phyloP scores from a whole-genome alignment of 2,797 vertebrate species.

The Gymnothorax reevesii region DNA sequence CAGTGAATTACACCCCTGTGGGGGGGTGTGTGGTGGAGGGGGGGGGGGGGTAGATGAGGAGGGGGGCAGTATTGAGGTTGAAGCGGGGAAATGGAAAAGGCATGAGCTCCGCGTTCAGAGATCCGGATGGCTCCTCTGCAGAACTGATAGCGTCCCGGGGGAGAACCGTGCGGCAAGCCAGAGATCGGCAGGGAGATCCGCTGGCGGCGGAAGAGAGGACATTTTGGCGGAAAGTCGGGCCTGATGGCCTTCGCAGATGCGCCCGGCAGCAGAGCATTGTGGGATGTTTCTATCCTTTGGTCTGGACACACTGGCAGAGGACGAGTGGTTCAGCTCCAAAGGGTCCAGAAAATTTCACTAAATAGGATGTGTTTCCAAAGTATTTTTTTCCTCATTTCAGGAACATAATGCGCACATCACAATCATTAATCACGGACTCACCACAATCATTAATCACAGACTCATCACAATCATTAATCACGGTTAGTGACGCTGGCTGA shows the following conservation, averaged over 20 bases:
- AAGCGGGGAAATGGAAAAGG: neutral
- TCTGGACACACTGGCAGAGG: neutral
- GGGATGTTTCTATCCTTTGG: neutral
- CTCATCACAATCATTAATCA: neutral
- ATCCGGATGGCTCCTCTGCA: neutral
- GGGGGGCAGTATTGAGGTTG: neutral
- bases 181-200: neutral
- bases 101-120: neutral
- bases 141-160: neutral
- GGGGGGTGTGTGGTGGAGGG: too few species aligned
- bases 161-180: neutral
- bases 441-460: too few species aligned
- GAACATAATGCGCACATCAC: neutral
- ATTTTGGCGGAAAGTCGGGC: neutral
- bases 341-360: neutral
- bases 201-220: neutral
- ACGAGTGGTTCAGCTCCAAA: neutral
- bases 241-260: slow-evolving; percentile 7
- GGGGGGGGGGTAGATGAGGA: neutral
- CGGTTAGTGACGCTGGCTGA: neutral
- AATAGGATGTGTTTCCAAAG: neutral
- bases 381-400: neutral
- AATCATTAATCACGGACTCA: neutral
- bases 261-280: neutral
- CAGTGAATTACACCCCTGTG: too few species aligned